Evolutionary conservation across 1,140 invertebrate species (phyloP).

Genomic region (Neomicropteryx cornuta): DNA sequence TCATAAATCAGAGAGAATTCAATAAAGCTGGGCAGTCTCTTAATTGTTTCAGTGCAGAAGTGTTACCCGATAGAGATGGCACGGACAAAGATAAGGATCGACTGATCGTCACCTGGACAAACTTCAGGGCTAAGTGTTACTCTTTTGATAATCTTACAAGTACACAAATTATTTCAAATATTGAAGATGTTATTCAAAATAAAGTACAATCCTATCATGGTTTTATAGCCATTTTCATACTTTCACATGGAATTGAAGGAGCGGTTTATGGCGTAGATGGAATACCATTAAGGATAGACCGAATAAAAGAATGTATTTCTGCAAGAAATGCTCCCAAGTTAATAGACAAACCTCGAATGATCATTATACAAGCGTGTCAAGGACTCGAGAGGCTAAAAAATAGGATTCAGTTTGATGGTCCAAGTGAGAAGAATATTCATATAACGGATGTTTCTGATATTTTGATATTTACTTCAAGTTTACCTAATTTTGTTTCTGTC

Average conservation of each 20-base stretch:
- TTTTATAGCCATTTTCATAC: slow-evolving; percentile 5
- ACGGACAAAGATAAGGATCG: slow-evolving; percentile 5
- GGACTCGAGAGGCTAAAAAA: too few species aligned
- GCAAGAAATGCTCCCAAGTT: background rate
- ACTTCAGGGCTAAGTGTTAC: too few species aligned
- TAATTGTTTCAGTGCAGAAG: too few species aligned
- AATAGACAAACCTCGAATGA: slow-evolving; percentile 11
- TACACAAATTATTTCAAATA: too few species aligned
- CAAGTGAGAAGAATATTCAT: background rate
- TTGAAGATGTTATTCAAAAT: too few species aligned
- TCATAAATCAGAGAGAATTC: too few species aligned
- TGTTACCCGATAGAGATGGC: background rate
- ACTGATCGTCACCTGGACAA: slow-evolving; percentile 4
- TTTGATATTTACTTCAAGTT: slow-evolving; percentile 7
- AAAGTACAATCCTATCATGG: background rate
- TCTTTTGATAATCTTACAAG: too few species aligned
- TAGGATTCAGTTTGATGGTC: background rate
- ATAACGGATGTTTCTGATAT: slow-evolving; percentile 3
- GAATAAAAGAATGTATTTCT: slow-evolving; percentile 7
- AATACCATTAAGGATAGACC: slow-evolving; percentile 2
- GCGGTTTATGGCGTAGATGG: slow-evolving; percentile 2
- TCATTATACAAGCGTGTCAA: slow-evolving; percentile 13
- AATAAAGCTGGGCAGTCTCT: too few species aligned
- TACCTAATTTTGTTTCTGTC: slow-evolving; percentile 4
- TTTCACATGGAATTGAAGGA: slow-evolving; percentile 9